These are phyloP conservation scores for Oreochromis aureus DNA, from an alignment of 2,113 vertebrate species.

Conservation along the genomic window DNA sequence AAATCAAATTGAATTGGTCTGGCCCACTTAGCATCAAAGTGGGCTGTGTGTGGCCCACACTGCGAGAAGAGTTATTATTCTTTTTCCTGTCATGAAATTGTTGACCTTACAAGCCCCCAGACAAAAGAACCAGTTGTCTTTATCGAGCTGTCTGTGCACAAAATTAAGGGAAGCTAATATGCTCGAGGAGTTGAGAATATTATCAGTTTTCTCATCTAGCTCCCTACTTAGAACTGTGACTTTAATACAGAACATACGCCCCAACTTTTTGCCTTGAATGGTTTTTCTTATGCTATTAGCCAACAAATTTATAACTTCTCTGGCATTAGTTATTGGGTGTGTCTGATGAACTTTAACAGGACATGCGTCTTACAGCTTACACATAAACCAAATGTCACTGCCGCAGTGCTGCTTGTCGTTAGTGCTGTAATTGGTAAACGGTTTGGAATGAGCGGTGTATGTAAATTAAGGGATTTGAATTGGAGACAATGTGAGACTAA, in stretches of 20 bases:
- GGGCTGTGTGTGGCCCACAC: not conserved
- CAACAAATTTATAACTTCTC: not conserved
- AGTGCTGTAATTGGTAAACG: not conserved
- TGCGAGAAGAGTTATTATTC: not conserved
- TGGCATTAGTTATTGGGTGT: not conserved
- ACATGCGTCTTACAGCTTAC: not conserved
- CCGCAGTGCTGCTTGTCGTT: not conserved
- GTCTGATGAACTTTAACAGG: not conserved
- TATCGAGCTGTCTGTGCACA: not conserved
- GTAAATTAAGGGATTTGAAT: not conserved
- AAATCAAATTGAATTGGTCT: not conserved
- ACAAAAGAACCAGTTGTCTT: not conserved
- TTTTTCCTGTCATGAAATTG: not conserved
- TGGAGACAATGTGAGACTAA: slow-evolving; percentile 3
- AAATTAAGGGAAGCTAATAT: not conserved
- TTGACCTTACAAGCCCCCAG: not conserved
- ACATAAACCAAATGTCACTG: not conserved
- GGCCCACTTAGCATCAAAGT: not conserved
- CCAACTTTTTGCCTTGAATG: not conserved
- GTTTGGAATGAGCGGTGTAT: not conserved
- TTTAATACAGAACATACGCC: not conserved
- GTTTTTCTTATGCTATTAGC: not conserved
- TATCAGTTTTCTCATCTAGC: not conserved
- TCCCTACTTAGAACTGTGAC: not conserved
- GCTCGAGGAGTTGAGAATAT: not conserved